Conservation (phyloP, 2,888 invertebrate species). For the Coleophora flavipennella region DNA sequence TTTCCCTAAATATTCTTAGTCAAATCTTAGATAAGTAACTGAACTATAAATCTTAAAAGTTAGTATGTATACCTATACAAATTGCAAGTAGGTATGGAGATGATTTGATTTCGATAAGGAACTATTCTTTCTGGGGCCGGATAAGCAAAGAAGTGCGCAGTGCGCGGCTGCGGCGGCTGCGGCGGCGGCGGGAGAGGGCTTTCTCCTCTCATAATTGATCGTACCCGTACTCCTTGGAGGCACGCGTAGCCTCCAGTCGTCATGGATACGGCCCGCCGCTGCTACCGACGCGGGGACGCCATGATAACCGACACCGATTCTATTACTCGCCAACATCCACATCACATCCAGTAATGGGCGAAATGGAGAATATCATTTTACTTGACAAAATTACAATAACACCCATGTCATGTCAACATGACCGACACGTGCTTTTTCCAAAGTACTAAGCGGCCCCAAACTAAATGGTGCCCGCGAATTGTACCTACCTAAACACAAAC, state of each 20-base stretch:
- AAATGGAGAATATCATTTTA: too few relatives aligned
- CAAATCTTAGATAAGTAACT: too few relatives aligned
- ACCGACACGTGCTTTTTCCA: too few relatives aligned
- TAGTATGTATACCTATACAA: too few relatives aligned
- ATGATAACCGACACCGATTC: slow-evolving; percentile 24
- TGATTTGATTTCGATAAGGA: not conserved
- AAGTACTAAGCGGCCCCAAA: too few relatives aligned
- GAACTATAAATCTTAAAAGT: too few relatives aligned
- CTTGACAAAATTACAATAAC: too few relatives aligned
- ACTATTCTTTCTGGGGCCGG: slow-evolving; percentile 13
- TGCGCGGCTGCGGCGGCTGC: slow-evolving; percentile 23
- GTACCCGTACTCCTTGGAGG: slow-evolving; percentile 33
- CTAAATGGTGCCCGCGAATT: too few relatives aligned
- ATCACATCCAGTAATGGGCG: slow-evolving; percentile 7
- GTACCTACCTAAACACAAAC: too few relatives aligned
- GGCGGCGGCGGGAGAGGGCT: slow-evolving; percentile 21
- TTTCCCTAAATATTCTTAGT: too few relatives aligned
- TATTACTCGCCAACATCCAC: slow-evolving; percentile 19
- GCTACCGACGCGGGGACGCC: slow-evolving; percentile 45
- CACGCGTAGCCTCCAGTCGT: slow-evolving; percentile 46
- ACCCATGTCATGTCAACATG: too few relatives aligned
- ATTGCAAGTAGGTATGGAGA: slow-evolving; percentile 6
- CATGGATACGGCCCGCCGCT: slow-evolving; percentile 59
- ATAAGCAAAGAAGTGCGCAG: slow-evolving; percentile 10
- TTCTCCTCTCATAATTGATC: slow-evolving; percentile 58